Base-by-base conservation (phyloP, 2,797 vertebrate genomes). In the Syndactyla subalaris region DNA sequence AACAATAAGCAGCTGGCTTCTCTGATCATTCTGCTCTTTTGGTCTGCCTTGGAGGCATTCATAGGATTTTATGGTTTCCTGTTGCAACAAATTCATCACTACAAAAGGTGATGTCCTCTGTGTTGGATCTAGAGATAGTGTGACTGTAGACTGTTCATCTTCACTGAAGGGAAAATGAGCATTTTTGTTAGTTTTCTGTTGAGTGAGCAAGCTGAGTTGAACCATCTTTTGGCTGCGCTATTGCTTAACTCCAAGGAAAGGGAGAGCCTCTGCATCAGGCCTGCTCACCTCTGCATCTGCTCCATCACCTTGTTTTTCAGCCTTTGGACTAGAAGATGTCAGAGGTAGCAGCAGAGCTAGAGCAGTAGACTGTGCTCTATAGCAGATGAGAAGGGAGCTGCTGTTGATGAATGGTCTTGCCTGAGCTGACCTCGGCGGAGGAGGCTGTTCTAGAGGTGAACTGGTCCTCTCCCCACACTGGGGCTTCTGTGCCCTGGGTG, bases 381-480 rank as follows among this genome's bases (percentile, higher is more conserved):
- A 12, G 30, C 7, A 9, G 14, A 7, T 29, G 12, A 34, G 62
- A n/a, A 77, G 39, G 46, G 61, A 88, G n/a, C n/a, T 58, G 63
- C 61, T 7, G 0, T 18, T 39, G 24, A 8, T 15, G 43, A 3
- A 12, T 16, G 71, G 4, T 39, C 48, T 78, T 82, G 27, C 7
- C 62, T 0, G 2, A 66, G 36, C 1, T 62, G 30, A 39, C 32
- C 18, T 61, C 0, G 3, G 18, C 5, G 6, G 32, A 88, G 43
- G 36, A 57, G 18, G 12, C 55, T 61, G 6, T 41, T 85, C 26
- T 4, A 17, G 30, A 15, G 10, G 8, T 13, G 17, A 22, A 14
- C 5, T 59, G 36, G 12, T 70, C 19, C 14, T 88, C 11, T 18
- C 49, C 4, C 6, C 3, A 5, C 11, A 7, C n/a, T 27, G 36